Evolutionary conservation across 2,797 vertebrate genomes (phyloP).

Genomic region (Xiphophorus birchmanni): DNA sequence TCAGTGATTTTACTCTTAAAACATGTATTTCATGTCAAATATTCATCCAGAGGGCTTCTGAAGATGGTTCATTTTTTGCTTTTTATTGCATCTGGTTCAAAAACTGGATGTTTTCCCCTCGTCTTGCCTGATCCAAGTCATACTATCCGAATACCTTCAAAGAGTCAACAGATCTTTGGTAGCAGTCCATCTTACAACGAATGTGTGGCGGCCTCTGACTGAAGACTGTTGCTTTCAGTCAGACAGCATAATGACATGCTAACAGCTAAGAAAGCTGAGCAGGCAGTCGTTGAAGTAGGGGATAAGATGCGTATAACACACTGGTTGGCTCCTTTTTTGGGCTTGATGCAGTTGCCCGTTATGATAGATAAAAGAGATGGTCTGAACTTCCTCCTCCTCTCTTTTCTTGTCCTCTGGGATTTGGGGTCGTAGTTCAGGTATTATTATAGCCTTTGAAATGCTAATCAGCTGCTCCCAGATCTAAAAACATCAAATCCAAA

Average conservation of each 20-base stretch:
- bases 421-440: too few species aligned
- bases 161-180: background rate
- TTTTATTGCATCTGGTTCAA: background rate
- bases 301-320: background rate
- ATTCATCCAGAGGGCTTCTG: background rate
- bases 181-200: background rate
- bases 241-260: background rate
- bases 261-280: background rate
- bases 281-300: background rate
- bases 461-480: too few species aligned
- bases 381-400: too few species aligned
- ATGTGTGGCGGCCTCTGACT: background rate
- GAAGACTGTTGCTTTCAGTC: background rate
- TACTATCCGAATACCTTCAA: background rate
- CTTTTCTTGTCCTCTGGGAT: too few species aligned
- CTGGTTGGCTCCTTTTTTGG: too few species aligned
- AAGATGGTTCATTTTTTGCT: background rate
- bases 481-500: background rate
- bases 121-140: background rate
- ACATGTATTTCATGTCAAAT: background rate
- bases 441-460: too few species aligned
- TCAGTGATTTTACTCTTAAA: background rate
- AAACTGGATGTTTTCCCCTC: background rate
- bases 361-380: background rate
- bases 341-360: background rate